These are phyloP conservation scores for Saimiri boliviensis DNA, from an alignment of 2,113 vertebrate species.

Conservation along the genomic window DNA sequence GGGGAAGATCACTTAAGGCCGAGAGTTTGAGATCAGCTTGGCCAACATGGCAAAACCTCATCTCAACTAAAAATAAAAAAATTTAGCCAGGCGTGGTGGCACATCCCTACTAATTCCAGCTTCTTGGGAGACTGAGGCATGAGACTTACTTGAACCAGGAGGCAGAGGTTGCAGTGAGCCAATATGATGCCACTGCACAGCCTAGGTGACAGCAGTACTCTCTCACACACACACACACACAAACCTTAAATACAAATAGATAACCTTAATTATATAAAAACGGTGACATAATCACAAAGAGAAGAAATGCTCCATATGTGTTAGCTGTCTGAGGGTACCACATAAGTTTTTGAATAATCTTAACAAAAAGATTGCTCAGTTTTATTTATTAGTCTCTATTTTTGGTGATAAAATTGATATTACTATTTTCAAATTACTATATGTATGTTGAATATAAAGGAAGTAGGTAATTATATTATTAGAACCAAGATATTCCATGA, in stretches of 20 bases:
- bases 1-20: no score
- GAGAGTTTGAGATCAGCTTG: no score
- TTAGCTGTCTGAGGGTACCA: background rate
- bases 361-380: background rate
- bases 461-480: background rate
- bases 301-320: background rate
- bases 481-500: background rate
- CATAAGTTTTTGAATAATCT: background rate
- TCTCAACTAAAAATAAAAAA: no score
- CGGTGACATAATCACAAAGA: background rate
- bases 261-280: background rate
- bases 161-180: no score
- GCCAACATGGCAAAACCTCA: no score
- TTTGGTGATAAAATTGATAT: background rate
- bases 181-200: no score
- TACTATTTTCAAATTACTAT: background rate
- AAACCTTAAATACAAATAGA: background rate
- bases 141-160: no score
- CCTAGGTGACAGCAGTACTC: no score
- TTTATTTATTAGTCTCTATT: background rate
- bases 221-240: no score
- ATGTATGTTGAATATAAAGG: background rate
- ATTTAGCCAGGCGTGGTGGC: fast-evolving
- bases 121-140: no score
- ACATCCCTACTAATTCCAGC: no score